Base-by-base conservation (phyloP, 2,113 vertebrate genomes). In the Albula goreensis region DNA sequence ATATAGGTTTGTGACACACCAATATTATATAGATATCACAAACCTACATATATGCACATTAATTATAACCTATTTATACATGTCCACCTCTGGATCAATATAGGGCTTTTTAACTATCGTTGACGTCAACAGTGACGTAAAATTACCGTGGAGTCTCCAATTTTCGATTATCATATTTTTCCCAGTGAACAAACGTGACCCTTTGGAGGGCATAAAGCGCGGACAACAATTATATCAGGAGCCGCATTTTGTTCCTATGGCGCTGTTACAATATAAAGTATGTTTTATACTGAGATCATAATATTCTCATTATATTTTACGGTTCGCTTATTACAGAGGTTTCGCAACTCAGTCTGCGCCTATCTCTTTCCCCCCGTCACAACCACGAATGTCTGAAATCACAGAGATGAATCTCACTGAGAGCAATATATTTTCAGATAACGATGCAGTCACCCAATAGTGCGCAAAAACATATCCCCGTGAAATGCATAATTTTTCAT, bases 41-140 rank as follows among this genome's bases (percentile, higher is more conserved):
- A 3, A 10, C 70, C 22, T 74, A 74, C 8, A 7, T 10, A 31
- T 74, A 2, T 74, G 10, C 9, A 74, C 8, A 74, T 74, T 9
- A 9, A 41, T 41, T 41, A 41, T 41, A 41, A 74, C 22, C 19
- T 22, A 70, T n/a, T 22, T 22, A 31, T n/a, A 31, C 48, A 15
- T 80, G n/a, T 9, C 15, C 74, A 78, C 52, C 41, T 25, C 53
- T n/a, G 15, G 2, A 50, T 87, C 48, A 50, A 84, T 92, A 91
- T 91, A 91, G 90, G 89, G 89, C 91, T 93, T 92, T 94, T 94
- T 93, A 95, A 96, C 95, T 95, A 94, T 93, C 94, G 93, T 93
- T 94, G 93, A 96, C 95, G 95, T 96, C 95, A 88, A 90, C 87
- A 85, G 92, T 96, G 96, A 96, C 96, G 96, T 95, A 96, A 92